Base-by-base conservation (phyloP, 2,797 vertebrate genomes). In the Amazonetta brasiliensis region DNA sequence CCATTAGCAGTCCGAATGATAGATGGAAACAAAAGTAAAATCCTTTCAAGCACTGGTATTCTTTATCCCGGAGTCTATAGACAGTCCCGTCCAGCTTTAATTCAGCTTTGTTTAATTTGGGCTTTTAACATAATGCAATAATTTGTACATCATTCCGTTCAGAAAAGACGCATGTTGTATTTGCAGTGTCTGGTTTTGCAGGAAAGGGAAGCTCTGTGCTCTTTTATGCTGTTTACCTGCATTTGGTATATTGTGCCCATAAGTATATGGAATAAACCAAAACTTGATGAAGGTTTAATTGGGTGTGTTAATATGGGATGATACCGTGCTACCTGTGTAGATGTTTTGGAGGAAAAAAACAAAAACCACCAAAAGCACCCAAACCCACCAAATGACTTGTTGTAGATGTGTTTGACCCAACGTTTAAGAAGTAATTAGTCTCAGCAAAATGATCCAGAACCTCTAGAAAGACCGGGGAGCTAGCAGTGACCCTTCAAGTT, bases 191-290 rank as follows among this genome's bases (percentile, higher is more conserved):
- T 73, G 25, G 12, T 39, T 62, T 84, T 77, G 25, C 37, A 50
- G 41, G 44, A 46, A 13, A 33, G 4, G 20, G 16, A 76, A 78
- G 11, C 26, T 55, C 41, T 25, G 7, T 21, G 20, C 17, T 43
- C 43, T 21, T 44, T 31, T 5, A 14, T 68, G 25, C 3, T 9
- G 17, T 35, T 63, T 64, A 46, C 31, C 35, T 52, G 48, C 66
- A 33, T 15, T 41, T 71, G 71, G 0, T n/a, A 21, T 25, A 9
- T n/a, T 30, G 31, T 35, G 4, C 19, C 33, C 3, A 0, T 28
- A 41, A 46, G 7, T 20, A 20, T 23, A 22, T 31, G 55, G n/a
- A 55, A 46, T 79, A 59, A 74, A 75, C 55, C 17, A 16, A 28
- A 28, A 15, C 26, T 6, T 33, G 46, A 12, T 26, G 44, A 17